Evolutionary conservation across 2,797 vertebrate species (phyloP).

Genomic region (Sebastiscus tertius): DNA sequence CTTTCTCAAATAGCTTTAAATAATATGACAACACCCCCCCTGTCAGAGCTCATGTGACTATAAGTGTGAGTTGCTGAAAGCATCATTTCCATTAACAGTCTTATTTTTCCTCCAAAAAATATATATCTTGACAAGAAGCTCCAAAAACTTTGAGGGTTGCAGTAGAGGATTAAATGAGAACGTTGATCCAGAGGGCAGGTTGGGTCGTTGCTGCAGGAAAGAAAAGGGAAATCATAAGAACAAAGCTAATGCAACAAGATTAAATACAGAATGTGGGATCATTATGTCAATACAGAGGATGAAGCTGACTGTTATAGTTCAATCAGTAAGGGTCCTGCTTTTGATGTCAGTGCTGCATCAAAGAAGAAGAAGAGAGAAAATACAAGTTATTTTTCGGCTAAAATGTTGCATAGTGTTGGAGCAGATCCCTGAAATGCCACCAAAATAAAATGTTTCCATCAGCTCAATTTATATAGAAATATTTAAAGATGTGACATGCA

Average conservation of each 20-base stretch:
- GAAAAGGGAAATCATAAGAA: not conserved
- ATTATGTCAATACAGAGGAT: not conserved
- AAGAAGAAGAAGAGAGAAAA: not conserved
- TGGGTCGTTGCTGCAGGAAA: not conserved
- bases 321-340: not conserved
- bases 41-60: not conserved
- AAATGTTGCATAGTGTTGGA: not conserved
- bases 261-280: not conserved
- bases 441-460: not conserved
- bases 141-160: not conserved
- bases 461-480: not conserved
- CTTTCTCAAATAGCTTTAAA: constrained; percentile 39
- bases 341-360: constrained; percentile 2
- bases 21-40: constrained; percentile 16
- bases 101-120: not conserved
- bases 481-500: not conserved
- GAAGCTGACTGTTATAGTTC: not conserved
- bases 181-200: constrained; percentile 16
- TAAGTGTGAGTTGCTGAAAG: constrained; percentile 8
- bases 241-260: not conserved
- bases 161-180: constrained; percentile 4
- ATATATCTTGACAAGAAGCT: not conserved
- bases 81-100: constrained; percentile 5
- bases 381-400: not conserved
- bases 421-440: not conserved